A percentile compares a stretch with the other conserved stretches of the same genome.
phyloP scores from a whole-genome alignment of 2,888 invertebrate species.

The Melangyna quadrimaculata region DNA sequence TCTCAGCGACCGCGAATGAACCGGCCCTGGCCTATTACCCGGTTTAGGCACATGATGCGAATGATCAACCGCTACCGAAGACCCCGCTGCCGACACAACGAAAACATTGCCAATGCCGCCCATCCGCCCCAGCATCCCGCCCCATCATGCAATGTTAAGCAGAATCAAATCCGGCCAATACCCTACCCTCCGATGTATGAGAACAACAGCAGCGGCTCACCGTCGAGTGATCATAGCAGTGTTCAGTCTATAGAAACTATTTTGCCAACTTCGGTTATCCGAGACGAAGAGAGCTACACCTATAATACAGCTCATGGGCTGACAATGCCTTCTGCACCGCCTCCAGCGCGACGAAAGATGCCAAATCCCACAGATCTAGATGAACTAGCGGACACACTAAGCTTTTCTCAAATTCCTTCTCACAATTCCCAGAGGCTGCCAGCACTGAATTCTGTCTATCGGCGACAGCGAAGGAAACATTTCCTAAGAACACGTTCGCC shows the following conservation, averaged over 20 bases:
- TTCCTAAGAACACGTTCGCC: conserved; percentile 82
- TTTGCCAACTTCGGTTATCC: conserved; percentile 79
- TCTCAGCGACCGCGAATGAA: conserved; percentile 64
- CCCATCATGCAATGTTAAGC: conserved; percentile 75
- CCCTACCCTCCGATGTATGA: conserved; percentile 73
- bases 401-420: conserved; percentile 79
- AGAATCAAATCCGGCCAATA: conserved; percentile 80
- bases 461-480: conserved; percentile 81
- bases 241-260: conserved; percentile 76
- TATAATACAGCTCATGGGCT: conserved; percentile 74
- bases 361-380: conserved; percentile 82
- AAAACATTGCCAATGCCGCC: conserved; percentile 38
- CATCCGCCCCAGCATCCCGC: conserved; percentile 47
- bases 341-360: conserved; percentile 82
- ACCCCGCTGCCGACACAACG: conserved; percentile 77
- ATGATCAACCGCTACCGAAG: conserved; percentile 79
- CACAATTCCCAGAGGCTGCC: conserved; percentile 75
- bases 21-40: conserved; percentile 77
- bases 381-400: conserved; percentile 83
- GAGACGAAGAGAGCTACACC: conserved; percentile 78
- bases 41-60: conserved; percentile 79
- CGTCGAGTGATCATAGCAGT: conserved; percentile 74
- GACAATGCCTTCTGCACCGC: conserved; percentile 81
- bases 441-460: conserved; percentile 76
- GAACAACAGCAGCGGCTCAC: conserved; percentile 70